Conservation (phyloP, 2,797 vertebrate species). For the Knipowitschia caucasica region DNA sequence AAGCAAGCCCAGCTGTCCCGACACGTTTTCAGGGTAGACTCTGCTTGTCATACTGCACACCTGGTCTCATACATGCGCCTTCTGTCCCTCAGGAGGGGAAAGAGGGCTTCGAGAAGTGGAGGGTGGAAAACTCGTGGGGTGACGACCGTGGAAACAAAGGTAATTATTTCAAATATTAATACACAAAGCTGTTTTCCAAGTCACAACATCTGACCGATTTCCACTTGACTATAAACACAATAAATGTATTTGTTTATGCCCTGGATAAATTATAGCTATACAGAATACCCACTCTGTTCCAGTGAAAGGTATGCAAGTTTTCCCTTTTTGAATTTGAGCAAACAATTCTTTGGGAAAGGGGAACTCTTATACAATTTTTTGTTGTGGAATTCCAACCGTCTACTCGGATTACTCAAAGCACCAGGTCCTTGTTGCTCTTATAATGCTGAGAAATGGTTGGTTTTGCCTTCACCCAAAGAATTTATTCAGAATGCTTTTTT, state of each 20-base stretch:
- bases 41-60: constrained; percentile 30
- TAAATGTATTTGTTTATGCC: constrained; percentile 8
- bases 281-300: background rate
- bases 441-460: background rate
- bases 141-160: constrained; percentile 99
- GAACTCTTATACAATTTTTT: background rate
- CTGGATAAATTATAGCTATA: constrained; percentile 2
- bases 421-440: background rate
- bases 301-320: background rate
- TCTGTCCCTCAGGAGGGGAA: constrained; percentile 74
- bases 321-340: background rate
- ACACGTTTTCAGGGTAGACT: constrained; percentile 31
- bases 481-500: no score
- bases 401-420: background rate
- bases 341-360: background rate
- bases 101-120: constrained; percentile 89
- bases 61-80: constrained; percentile 7
- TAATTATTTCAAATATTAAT: constrained; percentile 50
- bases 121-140: constrained; percentile 98
- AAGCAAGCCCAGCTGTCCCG: constrained; percentile 61
- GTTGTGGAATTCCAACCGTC: background rate
- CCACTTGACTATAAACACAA: constrained; percentile 4
- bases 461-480: background rate
- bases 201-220: constrained; percentile 8
- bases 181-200: constrained; percentile 12